Evolutionary conservation across 2,113 vertebrate genomes (phyloP).

Genomic region (Varanus salvator): DNA sequence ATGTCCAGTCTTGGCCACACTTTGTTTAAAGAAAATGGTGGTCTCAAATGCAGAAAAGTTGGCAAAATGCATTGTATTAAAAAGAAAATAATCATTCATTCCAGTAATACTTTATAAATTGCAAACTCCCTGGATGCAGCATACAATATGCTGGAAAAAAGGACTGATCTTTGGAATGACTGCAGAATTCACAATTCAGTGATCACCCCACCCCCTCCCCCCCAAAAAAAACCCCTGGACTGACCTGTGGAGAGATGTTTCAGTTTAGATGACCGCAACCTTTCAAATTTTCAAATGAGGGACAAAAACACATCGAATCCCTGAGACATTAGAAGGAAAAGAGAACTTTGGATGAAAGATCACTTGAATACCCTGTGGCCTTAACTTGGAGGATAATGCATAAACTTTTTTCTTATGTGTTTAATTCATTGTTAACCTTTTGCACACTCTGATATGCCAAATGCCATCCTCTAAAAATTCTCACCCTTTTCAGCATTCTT

Average conservation of each 20-base stretch:
- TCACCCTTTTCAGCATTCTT: not conserved
- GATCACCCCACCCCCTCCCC: too few relatives aligned
- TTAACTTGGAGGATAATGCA: not conserved
- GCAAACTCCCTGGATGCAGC: not conserved
- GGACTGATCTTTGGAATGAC: not conserved
- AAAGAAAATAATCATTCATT: not conserved
- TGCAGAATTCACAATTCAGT: not conserved
- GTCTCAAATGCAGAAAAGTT: not conserved
- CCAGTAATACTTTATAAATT: not conserved
- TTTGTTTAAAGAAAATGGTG: not conserved
- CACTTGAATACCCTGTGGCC: not conserved
- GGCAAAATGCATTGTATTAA: not conserved
- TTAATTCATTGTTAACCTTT: not conserved
- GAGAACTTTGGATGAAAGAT: not conserved
- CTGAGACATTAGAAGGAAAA: not conserved
- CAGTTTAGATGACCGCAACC: not conserved
- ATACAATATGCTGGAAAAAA: not conserved
- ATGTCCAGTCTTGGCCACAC: not conserved
- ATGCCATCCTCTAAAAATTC: not conserved
- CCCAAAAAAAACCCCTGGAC: not conserved
- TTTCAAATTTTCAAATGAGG: not conserved
- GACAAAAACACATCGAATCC: not conserved
- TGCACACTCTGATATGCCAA: not conserved
- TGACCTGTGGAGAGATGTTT: not conserved
- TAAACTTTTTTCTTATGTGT: not conserved